phyloP scores from a whole-genome alignment of 2,797 vertebrate genomes.

The Sebastiscus tertius region DNA sequence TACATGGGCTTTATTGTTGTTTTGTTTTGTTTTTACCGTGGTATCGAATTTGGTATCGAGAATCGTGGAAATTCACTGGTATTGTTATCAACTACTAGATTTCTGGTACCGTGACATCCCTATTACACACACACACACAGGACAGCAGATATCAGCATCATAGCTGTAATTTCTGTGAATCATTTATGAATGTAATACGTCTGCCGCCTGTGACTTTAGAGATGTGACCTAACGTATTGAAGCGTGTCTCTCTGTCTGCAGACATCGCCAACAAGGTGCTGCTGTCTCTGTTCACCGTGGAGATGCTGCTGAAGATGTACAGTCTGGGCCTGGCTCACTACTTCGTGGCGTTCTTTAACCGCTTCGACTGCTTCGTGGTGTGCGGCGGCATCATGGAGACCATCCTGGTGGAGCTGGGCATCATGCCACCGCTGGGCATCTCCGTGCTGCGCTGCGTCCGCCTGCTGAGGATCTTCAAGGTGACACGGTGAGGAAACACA shows the following conservation, averaged over 20 bases:
- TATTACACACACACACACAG: background rate
- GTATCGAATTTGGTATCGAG: too few relatives aligned
- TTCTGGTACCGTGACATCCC: too few relatives aligned
- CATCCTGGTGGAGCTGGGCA: conserved; percentile 93
- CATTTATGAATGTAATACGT: too few relatives aligned
- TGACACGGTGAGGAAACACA: conserved; percentile 88
- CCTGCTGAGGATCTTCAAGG: conserved; percentile 95
- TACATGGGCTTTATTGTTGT: too few relatives aligned
- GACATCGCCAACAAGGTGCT: conserved; percentile 93
- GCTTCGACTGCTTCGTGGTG: conserved; percentile 98
- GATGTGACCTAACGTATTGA: background rate
- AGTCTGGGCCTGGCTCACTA: conserved; percentile 88
- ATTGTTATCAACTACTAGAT: too few relatives aligned
- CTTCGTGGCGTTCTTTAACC: conserved; percentile 97
- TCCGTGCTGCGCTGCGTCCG: conserved; percentile 96
- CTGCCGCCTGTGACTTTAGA: too few relatives aligned
- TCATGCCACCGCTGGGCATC: conserved; percentile 96
- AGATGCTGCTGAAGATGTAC: conserved; percentile 94
- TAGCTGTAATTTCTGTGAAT: too few relatives aligned
- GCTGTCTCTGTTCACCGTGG: conserved; percentile 91
- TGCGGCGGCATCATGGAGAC: conserved; percentile 96
- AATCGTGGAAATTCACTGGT: too few relatives aligned
- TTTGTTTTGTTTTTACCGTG: too few relatives aligned
- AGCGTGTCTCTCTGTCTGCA: conserved; percentile 48
- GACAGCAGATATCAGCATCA: too few relatives aligned